Conservation (phyloP, 2,888 invertebrate genomes). For the Bombylius discolor region DNA sequence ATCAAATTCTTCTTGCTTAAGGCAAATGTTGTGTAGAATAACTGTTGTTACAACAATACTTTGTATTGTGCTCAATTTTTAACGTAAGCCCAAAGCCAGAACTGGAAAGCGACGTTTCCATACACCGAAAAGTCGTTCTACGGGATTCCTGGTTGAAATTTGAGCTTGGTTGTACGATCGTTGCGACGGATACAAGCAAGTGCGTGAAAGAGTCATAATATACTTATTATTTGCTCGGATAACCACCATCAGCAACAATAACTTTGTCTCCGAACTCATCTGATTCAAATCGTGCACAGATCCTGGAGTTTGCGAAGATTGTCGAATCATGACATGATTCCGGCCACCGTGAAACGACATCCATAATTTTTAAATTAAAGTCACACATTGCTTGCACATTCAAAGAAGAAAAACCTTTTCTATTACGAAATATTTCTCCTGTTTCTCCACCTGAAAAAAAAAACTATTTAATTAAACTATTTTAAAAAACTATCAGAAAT, state of each 20-base stretch:
- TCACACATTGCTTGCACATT: slow-evolving; percentile 7
- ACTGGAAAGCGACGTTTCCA: slow-evolving; percentile 11
- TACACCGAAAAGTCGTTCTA: slow-evolving; percentile 11
- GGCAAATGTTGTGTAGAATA: slow-evolving; percentile 9
- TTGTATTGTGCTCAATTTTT: not conserved
- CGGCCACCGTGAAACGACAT: slow-evolving; percentile 7
- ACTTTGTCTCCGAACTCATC: slow-evolving; percentile 9
- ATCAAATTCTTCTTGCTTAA: not conserved
- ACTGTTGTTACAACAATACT: slow-evolving; percentile 11
- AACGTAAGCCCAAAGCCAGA: slow-evolving; percentile 7
- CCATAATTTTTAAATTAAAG: not conserved
- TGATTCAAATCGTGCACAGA: slow-evolving; percentile 7
- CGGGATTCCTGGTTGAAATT: slow-evolving; percentile 9
- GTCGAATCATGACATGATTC: slow-evolving; percentile 10
- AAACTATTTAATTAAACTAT: not conserved
- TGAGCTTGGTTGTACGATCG: slow-evolving; percentile 6
- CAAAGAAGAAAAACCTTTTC: slow-evolving; percentile 4
- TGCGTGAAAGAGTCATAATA: slow-evolving; percentile 6
- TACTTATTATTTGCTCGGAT: slow-evolving; percentile 6
- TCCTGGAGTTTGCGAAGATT: slow-evolving; percentile 9
- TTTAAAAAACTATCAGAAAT: not conserved
- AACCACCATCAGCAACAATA: slow-evolving; percentile 12
- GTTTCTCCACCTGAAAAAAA: not conserved
- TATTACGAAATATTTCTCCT: slow-evolving; percentile 5
- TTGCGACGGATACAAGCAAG: not conserved